phyloP scores from a whole-genome alignment of 2,113 vertebrate genomes.

The Malurus melanocephalus region DNA sequence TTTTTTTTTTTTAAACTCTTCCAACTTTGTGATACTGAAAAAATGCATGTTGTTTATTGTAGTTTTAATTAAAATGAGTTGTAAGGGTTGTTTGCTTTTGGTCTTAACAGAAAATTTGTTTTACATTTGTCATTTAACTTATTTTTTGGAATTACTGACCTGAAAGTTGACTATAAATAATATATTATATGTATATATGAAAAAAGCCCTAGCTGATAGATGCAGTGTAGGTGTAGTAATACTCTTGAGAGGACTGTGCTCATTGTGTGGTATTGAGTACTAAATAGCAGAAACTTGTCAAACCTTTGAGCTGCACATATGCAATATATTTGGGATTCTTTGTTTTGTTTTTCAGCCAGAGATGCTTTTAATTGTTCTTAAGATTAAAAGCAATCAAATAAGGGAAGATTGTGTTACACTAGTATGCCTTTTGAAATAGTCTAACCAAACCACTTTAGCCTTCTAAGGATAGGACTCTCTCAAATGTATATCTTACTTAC shows the following conservation, averaged over 20 bases:
- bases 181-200: background rate
- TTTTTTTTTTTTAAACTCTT: background rate
- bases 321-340: background rate
- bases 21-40: background rate
- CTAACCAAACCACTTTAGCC: slow-evolving; percentile 17
- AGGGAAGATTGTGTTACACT: background rate
- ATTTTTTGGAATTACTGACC: slow-evolving; percentile 1
- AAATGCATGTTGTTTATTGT: background rate
- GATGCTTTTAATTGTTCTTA: slow-evolving; percentile 2
- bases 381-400: slow-evolving; percentile 11
- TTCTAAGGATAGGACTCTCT: background rate
- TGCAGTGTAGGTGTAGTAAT: background rate
- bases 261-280: background rate
- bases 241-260: background rate
- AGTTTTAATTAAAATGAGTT: background rate
- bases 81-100: background rate
- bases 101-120: background rate
- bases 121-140: slow-evolving; percentile 4
- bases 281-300: background rate
- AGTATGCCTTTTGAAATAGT: slow-evolving; percentile 34
- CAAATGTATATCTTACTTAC: background rate
- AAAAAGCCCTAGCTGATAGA: background rate
- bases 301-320: background rate
- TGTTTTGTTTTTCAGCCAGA: background rate
- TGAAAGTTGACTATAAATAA: slow-evolving; percentile 10